These are phyloP conservation scores for Procapra przewalskii DNA, from an alignment of 2,113 vertebrate species.

Conservation along the genomic window DNA sequence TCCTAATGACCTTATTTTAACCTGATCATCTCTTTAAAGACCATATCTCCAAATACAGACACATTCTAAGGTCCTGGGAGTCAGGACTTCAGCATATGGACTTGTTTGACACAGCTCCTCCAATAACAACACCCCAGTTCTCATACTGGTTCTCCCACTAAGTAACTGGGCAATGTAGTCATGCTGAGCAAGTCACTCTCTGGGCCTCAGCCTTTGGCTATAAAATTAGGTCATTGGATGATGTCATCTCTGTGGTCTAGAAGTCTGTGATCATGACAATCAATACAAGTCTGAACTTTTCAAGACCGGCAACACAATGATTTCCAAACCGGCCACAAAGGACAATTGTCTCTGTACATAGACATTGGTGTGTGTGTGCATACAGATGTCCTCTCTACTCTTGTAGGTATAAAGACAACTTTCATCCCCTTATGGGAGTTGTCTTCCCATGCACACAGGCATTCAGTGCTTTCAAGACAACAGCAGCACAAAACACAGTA, in stretches of 20 bases:
- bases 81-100: neutral
- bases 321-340: slow-evolving; percentile 33
- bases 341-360: neutral
- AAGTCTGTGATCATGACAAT: neutral
- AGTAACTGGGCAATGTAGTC: neutral
- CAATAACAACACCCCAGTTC: neutral
- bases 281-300: neutral
- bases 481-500: neutral
- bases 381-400: neutral
- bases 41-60: neutral
- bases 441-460: neutral
- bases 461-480: neutral
- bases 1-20: neutral
- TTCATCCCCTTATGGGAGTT: neutral
- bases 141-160: neutral
- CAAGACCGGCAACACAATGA: neutral
- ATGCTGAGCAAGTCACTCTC: neutral
- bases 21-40: neutral
- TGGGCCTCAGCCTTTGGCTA: neutral
- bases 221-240: neutral
- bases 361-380: neutral
- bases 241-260: neutral
- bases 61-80: neutral
- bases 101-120: neutral
- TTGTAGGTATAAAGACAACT: neutral